Percentiles rank a stretch among this genome's conserved stretches.
Conservation (phyloP, 2,888 invertebrate genomes). For the Myopa testacea region DNA sequence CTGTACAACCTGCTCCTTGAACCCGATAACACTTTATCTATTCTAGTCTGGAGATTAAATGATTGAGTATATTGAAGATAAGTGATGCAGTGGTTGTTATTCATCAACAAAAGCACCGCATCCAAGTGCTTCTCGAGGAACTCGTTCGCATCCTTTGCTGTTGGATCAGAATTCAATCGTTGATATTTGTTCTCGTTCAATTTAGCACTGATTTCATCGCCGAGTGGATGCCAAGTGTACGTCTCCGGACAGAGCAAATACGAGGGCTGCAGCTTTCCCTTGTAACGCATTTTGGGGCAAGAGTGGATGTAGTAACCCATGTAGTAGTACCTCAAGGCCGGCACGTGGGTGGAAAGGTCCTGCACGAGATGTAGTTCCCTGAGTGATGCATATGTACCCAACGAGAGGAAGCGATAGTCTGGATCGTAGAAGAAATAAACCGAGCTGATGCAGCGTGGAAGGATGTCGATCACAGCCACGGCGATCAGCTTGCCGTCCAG, state of each 20-base stretch:
- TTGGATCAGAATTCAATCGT: conserved; percentile 76
- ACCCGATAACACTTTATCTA: not conserved
- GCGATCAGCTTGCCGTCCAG: conserved; percentile 91
- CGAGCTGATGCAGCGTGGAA: conserved; percentile 93
- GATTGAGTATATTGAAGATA: conserved; percentile 71
- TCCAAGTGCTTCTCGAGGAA: conserved; percentile 72
- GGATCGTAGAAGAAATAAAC: conserved; percentile 99
- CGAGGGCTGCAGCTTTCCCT: conserved; percentile 89
- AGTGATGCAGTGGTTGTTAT: conserved; percentile 70
- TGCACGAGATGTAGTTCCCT: conserved; percentile 91
- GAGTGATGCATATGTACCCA: conserved; percentile 94
- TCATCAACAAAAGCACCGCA: conserved; percentile 75
- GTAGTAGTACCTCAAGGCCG: conserved; percentile 88
- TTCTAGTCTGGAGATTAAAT: not conserved
- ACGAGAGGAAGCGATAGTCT: conserved; percentile 83
- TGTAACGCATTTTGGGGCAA: conserved; percentile 98
- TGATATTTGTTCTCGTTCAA: conserved; percentile 81
- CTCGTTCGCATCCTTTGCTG: conserved; percentile 74
- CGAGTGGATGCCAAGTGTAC: conserved; percentile 78
- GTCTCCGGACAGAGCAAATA: conserved; percentile 93
- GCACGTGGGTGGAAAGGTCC: conserved; percentile 73
- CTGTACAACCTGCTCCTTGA: too few species aligned
- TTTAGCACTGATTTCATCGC: conserved; percentile 73
- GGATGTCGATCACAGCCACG: conserved; percentile 95
- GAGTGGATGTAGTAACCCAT: conserved; percentile 99